Conservation (phyloP, 2,888 invertebrate genomes). For the Callinectes sapidus region DNA sequence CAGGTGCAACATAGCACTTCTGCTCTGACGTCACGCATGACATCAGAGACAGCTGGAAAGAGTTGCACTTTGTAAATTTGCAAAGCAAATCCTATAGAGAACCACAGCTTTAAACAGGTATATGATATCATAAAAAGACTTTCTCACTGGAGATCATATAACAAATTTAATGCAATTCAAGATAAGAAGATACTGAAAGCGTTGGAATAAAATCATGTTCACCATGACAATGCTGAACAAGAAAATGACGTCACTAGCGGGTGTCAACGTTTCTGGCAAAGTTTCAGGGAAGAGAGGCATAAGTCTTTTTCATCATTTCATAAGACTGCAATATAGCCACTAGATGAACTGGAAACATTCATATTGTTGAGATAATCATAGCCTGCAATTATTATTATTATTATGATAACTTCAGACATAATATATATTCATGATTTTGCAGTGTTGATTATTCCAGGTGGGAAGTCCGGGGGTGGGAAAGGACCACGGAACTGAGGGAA, state of each 20-base stretch:
- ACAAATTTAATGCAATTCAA: not conserved
- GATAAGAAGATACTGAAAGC: not conserved
- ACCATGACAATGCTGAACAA: conserved; percentile 12
- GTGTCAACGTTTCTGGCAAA: not conserved
- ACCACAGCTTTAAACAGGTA: not conserved
- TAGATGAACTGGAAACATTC: not conserved
- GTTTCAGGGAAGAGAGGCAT: not conserved
- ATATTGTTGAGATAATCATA: not conserved
- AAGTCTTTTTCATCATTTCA: not conserved
- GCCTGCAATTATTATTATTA: too few relatives aligned
- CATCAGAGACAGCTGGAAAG: not conserved
- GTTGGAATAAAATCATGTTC: not conserved
- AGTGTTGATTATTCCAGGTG: not conserved
- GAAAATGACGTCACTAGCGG: not conserved
- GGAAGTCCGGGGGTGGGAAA: not conserved
- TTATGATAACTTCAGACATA: not conserved
- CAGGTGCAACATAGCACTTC: not conserved
- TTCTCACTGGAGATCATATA: not conserved
- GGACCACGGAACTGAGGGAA: not conserved
- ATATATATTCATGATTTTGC: not conserved
- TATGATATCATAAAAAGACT: not conserved
- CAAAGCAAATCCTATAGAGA: not conserved
- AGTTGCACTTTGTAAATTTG: not conserved
- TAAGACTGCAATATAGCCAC: not conserved
- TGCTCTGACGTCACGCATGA: not conserved